Percentiles rank a stretch among this genome's conserved stretches.
phyloP scores from a whole-genome alignment of 1,140 invertebrate species.

The Zaprionus davidi region DNA sequence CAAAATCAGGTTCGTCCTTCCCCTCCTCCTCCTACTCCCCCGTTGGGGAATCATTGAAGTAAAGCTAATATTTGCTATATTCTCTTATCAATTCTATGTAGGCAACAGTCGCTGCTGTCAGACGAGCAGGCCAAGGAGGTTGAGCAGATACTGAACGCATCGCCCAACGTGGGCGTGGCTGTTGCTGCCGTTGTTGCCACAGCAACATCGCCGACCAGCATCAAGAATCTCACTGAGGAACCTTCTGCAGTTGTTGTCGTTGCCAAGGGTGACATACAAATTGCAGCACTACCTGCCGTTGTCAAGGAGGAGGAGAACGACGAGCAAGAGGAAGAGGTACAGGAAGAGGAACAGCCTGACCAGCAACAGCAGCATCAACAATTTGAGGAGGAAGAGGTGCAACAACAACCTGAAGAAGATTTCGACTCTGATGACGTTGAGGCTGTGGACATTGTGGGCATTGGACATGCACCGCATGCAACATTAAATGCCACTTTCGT shows the following conservation, averaged over 20 bases:
- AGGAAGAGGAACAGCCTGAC: slow-evolving; percentile 21
- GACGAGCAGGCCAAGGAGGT: slow-evolving; percentile 95
- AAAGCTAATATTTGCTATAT: slow-evolving; percentile 18
- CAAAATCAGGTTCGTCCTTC: slow-evolving; percentile 89
- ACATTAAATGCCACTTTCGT: slow-evolving; percentile 63
- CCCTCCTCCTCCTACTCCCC: background rate
- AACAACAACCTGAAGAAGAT: slow-evolving; percentile 53
- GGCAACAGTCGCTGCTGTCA: slow-evolving; percentile 91
- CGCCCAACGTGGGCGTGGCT: slow-evolving; percentile 69
- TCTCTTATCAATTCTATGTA: slow-evolving; percentile 68
- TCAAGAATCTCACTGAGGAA: slow-evolving; percentile 78
- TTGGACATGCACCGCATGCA: slow-evolving; percentile 58
- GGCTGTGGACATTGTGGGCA: slow-evolving; percentile 75
- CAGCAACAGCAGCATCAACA: slow-evolving; percentile 40
- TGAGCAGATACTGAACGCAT: slow-evolving; percentile 89
- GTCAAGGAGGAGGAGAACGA: slow-evolving; percentile 43
- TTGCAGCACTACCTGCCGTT: slow-evolving; percentile 52
- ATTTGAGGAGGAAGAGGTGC: background rate
- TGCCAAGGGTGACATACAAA: slow-evolving; percentile 59
- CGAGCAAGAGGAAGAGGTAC: slow-evolving; percentile 16
- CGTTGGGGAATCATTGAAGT: background rate
- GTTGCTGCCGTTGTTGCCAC: slow-evolving; percentile 81
- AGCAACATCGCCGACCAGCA: slow-evolving; percentile 78
- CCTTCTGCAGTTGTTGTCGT: slow-evolving; percentile 15
- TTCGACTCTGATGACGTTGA: slow-evolving; percentile 74